A percentile compares a stretch with the other conserved stretches of the same genome.
phyloP scores from a whole-genome alignment of 2,797 vertebrate genomes.

The Arrhamphus sclerolepis region DNA sequence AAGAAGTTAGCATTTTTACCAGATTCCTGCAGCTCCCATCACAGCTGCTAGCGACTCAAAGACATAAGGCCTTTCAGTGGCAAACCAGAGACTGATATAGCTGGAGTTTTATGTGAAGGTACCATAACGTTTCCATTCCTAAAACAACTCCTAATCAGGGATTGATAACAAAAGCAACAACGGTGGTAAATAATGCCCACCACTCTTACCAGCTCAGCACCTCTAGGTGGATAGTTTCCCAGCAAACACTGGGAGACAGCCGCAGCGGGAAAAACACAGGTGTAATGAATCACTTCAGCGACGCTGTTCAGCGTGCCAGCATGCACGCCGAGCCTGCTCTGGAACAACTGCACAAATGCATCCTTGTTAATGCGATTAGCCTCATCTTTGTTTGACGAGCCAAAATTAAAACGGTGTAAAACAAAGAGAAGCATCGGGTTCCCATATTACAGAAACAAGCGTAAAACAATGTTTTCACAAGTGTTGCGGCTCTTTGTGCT shows the following conservation, averaged over 20 bases:
- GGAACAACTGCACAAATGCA: conserved; percentile 25
- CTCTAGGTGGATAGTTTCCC: conserved; percentile 2
- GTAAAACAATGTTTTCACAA: too few relatives aligned
- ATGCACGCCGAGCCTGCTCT: background rate
- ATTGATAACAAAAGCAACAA: background rate
- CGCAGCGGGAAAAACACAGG: conserved; percentile 20
- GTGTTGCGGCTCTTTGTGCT: too few relatives aligned
- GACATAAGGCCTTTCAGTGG: too few relatives aligned
- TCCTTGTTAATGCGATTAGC: conserved; percentile 25
- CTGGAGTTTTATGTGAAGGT: too few relatives aligned
- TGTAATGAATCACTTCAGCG: conserved; percentile 51
- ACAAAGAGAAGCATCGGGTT: background rate
- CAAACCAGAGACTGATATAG: too few relatives aligned
- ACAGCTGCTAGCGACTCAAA: too few relatives aligned
- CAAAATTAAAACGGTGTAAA: background rate
- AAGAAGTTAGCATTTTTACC: too few relatives aligned
- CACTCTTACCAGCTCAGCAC: conserved; percentile 1
- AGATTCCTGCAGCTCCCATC: too few relatives aligned
- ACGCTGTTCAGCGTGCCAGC: conserved; percentile 16
- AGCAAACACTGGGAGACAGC: conserved; percentile 11
- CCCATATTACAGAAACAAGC: background rate
- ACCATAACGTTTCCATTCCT: too few relatives aligned
- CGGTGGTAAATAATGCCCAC: background rate
- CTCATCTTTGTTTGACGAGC: conserved; percentile 17
- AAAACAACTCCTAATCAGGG: too few relatives aligned